Base-by-base conservation (phyloP, 2,797 vertebrate species). In the Salmo trutta region DNA sequence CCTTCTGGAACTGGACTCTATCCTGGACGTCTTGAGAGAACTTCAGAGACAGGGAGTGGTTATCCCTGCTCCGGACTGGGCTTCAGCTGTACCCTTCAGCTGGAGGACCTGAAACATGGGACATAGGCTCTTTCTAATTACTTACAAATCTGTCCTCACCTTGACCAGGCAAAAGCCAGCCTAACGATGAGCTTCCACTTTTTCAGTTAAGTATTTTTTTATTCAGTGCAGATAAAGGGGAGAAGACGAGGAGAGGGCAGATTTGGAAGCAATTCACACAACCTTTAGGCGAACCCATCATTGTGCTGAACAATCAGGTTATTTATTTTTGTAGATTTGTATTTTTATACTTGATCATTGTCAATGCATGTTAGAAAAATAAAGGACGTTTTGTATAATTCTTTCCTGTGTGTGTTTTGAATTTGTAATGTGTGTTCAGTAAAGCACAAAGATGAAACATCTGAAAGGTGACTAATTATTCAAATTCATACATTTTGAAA, bases 1-100 rank as follows among this genome's bases (percentile, higher is more conserved):
- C 83, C 93, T 96, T 54, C 84, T 91, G 59, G 97, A 99, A 85
- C 75, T 99, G 82, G 98, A 99, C 92, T 95, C 96, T 0, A 98
- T 99, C 74, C 81, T 99, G 72, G 96, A 99, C 59, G 93, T 97
- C 36, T 84, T 99, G 68, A 93, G 93, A 81, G 95, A 97, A 73
- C 93, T 99, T 27, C 97, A 98, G 67, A 95, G 90, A 74, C 96
- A 96, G 73, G 96, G 97, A 0, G 93, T 96, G 64, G 92, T 96
- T 17, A 93, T 98, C 67, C 93, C 95, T 0, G 67, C 79, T 0
- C 82, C 94, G 65, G 54, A 79, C 85, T 51, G 12, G 52, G 8
- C 83, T 82, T 29, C 81, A 78, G 31, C 81, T 80, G 16, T 76
- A 73, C 29, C 76, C 19, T 68, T 77, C 79, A 81, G 75, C 8